These are phyloP conservation scores for Lasius platythorax DNA, from an alignment of 2,888 invertebrate species.

Conservation along the genomic window DNA sequence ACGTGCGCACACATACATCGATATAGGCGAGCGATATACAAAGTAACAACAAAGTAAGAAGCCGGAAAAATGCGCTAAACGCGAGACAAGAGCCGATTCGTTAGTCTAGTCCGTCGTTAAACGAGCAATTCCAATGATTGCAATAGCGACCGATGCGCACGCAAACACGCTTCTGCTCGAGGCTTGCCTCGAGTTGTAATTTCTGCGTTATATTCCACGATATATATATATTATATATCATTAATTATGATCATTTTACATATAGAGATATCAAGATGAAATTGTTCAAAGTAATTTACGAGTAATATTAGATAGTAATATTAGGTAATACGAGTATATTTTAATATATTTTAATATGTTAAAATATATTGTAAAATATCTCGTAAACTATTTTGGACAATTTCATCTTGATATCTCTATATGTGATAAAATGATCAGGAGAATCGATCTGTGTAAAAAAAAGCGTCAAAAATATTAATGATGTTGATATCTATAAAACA, in stretches of 20 bases:
- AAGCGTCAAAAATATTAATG: no score
- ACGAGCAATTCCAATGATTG: not conserved
- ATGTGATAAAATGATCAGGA: not conserved
- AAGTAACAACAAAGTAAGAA: not conserved
- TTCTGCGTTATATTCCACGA: not conserved
- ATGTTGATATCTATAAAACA: no score
- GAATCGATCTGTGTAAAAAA: not conserved
- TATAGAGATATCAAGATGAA: no score
- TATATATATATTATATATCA: no score
- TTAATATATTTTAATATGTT: no score
- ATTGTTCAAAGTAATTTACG: no score
- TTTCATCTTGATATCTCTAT: no score
- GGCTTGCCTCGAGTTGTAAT: not conserved
- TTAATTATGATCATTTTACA: no score
- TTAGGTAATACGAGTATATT: no score
- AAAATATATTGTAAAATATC: not conserved
- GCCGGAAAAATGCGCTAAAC: not conserved
- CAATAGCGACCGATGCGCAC: not conserved
- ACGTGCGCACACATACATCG: slow-evolving; percentile 26
- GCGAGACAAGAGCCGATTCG: not conserved
- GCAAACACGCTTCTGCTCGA: not conserved
- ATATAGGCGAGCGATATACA: not conserved
- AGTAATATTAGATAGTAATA: no score
- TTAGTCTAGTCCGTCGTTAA: slow-evolving; percentile 10
- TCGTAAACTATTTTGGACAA: no score